phyloP scores from a whole-genome alignment of 2,113 vertebrate genomes.

The Ciconia boyciana region DNA sequence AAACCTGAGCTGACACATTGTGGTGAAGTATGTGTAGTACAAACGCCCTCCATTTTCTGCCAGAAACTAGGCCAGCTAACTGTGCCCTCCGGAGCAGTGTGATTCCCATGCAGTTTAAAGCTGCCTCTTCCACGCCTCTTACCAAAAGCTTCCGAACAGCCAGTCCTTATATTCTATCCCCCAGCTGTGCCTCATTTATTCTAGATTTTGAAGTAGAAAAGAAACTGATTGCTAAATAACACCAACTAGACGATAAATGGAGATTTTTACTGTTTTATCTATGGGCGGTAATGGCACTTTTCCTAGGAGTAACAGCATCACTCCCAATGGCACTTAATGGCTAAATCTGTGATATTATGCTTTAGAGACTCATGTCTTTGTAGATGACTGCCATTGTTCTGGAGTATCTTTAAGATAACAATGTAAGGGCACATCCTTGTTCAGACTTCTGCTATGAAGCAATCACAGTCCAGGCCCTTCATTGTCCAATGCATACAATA shows the following conservation, averaged over 20 bases:
- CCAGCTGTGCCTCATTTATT: conserved; percentile 6
- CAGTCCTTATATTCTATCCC: not conserved
- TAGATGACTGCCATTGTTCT: not conserved
- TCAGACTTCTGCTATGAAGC: not conserved
- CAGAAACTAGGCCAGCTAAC: not conserved
- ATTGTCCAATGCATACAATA: not conserved
- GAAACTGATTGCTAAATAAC: conserved; percentile 37
- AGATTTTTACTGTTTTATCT: conserved; percentile 29
- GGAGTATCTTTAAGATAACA: not conserved
- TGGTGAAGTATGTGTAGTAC: not conserved
- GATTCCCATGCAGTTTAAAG: not conserved
- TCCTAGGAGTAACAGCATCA: not conserved
- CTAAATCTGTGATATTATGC: conserved; percentile 15
- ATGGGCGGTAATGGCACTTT: not conserved
- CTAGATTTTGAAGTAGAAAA: conserved; percentile 9
- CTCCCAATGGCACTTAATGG: not conserved
- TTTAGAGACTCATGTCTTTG: not conserved
- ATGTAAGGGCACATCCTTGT: not conserved
- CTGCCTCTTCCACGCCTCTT: not conserved
- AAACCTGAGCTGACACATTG: not conserved
- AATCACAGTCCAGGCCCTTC: not conserved
- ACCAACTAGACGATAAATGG: not conserved
- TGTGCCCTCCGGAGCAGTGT: not conserved
- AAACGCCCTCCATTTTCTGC: not conserved
- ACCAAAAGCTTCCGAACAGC: not conserved